Evolutionary conservation across 1,140 invertebrate species (phyloP).

Genomic region (Armadillidium nasatum): DNA sequence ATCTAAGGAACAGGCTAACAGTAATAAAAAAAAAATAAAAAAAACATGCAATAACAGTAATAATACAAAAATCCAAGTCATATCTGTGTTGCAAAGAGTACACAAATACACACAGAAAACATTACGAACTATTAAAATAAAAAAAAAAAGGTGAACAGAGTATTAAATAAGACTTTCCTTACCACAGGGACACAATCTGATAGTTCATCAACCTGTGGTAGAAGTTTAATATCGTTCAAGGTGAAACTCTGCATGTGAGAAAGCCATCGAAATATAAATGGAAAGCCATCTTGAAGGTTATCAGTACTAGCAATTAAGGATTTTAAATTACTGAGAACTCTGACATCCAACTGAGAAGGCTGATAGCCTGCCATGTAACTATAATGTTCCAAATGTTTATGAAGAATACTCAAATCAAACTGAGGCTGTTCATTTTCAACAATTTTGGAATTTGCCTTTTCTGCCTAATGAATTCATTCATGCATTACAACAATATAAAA

Average conservation of each 20-base stretch:
- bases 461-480: not conserved
- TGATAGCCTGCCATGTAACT: slow-evolving; percentile 26
- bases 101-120: too few species aligned
- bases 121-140: too few species aligned
- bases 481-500: too few species aligned
- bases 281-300: not conserved
- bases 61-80: too few species aligned
- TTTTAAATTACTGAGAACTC: not conserved
- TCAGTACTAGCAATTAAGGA: not conserved
- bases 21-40: too few species aligned
- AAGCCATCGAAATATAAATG: slow-evolving; percentile 17
- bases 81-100: too few species aligned
- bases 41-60: too few species aligned
- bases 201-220: slow-evolving; percentile 14
- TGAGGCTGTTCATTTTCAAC: not conserved
- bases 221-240: not conserved
- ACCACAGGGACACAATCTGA: not conserved
- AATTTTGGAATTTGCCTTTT: not conserved
- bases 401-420: slow-evolving; percentile 1
- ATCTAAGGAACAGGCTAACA: too few species aligned
- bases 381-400: slow-evolving; percentile 20
- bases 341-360: slow-evolving; percentile 21
- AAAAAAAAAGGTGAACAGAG: too few species aligned
- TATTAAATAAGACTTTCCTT: not conserved
- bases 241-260: slow-evolving; percentile 21